Evolutionary conservation across 2,797 vertebrate genomes (phyloP).

Genomic region (Tinamus major): DNA sequence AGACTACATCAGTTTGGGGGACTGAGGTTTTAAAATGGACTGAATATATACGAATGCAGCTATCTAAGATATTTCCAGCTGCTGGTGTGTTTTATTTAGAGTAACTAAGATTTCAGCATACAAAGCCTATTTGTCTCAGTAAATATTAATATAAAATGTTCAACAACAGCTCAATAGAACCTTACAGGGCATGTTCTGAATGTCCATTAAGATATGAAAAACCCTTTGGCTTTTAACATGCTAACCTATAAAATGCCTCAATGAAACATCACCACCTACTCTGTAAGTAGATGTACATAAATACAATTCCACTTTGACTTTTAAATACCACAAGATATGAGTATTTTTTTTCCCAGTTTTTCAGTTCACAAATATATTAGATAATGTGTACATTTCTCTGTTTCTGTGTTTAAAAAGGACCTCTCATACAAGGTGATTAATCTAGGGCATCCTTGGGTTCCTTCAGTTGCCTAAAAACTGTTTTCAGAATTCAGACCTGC

Average conservation of each 20-base stretch:
- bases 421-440: neutral
- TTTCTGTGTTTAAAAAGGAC: neutral
- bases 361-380: constrained; percentile 18
- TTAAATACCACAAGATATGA: constrained; percentile 19
- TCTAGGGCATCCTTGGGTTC: neutral
- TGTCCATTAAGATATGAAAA: neutral
- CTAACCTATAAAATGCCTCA: constrained; percentile 18
- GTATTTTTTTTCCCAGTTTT: constrained; percentile 10
- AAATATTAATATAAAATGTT: constrained; percentile 5
- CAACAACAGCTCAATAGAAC: constrained; percentile 48
- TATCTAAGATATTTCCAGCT: neutral
- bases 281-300: constrained; percentile 13
- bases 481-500: neutral
- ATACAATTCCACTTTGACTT: constrained; percentile 35
- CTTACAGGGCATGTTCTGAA: constrained; percentile 44
- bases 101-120: neutral
- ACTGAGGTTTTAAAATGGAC: too few species aligned
- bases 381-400: neutral
- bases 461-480: neutral
- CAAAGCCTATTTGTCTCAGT: constrained; percentile 3
- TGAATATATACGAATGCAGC: too few species aligned
- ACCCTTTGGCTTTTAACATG: neutral
- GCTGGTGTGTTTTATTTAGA: neutral
- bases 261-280: constrained; percentile 34
- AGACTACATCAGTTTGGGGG: neutral